These are phyloP conservation scores for Entelurus aequoreus DNA, from an alignment of 2,113 vertebrate species.

Conservation along the genomic window DNA sequence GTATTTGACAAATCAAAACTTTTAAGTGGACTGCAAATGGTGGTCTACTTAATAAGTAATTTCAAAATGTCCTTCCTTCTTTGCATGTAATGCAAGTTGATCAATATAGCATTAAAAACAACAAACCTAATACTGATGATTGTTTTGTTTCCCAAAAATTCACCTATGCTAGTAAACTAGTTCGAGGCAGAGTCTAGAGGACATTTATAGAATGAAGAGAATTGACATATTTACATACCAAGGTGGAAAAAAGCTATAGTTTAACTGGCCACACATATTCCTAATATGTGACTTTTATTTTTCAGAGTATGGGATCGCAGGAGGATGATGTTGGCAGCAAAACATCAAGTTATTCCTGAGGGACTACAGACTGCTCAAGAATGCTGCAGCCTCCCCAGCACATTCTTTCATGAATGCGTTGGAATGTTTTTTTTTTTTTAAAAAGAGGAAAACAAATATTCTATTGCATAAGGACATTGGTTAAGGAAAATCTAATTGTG, in stretches of 20 bases:
- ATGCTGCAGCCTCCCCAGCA: slow-evolving; percentile 46
- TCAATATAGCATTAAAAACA: too few species aligned
- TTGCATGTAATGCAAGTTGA: too few species aligned
- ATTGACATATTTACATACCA: not conserved
- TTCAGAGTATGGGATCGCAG: slow-evolving; percentile 96
- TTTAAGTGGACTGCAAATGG: too few species aligned
- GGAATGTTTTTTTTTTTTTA: slow-evolving; percentile 47
- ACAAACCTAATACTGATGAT: too few species aligned
- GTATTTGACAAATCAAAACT: too few species aligned
- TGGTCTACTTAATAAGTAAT: too few species aligned
- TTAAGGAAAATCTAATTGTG: slow-evolving; percentile 70
- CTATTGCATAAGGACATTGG: slow-evolving; percentile 72
- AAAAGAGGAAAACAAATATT: slow-evolving; percentile 63
- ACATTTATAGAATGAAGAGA: not conserved
- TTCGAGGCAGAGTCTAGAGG: not conserved
- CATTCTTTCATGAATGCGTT: slow-evolving; percentile 62
- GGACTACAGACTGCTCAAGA: slow-evolving; percentile 46
- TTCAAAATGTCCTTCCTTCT: too few species aligned
- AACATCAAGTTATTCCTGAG: slow-evolving; percentile 98
- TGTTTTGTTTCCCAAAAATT: too few species aligned
- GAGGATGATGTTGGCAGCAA: slow-evolving; percentile 99
- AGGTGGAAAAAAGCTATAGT: not conserved
- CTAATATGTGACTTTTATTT: slow-evolving; percentile 9
- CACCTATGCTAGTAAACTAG: too few species aligned
- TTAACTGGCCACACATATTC: not conserved